phyloP scores from a whole-genome alignment of 2,797 vertebrate genomes.

The Eptatretus atami region DNA sequence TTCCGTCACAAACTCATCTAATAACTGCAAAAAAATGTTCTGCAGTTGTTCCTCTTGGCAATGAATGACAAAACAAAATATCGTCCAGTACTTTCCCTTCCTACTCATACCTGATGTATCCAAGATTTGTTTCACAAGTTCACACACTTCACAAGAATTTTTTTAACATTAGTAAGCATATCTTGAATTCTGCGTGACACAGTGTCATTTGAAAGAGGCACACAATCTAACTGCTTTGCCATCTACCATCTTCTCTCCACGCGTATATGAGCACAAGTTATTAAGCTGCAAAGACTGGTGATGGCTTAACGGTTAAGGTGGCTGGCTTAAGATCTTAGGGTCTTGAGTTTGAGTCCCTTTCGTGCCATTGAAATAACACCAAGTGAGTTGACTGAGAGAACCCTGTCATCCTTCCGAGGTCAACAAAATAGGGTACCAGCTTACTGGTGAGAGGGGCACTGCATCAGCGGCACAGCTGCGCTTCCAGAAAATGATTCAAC shows the following conservation, averaged over 20 bases:
- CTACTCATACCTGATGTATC: background rate
- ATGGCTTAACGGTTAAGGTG: background rate
- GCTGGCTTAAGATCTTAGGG: background rate
- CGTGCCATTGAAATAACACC: too few relatives aligned
- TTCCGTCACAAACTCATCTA: conserved; percentile 5
- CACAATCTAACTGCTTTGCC: conserved; percentile 3
- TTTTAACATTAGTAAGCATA: background rate
- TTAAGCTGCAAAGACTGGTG: background rate
- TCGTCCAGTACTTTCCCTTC: conserved; percentile 8
- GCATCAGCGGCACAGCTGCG: too few relatives aligned
- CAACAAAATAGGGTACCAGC: too few relatives aligned
- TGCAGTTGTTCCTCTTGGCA: conserved; percentile 9
- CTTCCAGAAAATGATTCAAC: too few relatives aligned
- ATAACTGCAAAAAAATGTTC: conserved; percentile 6
- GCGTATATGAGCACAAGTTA: background rate
- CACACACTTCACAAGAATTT: background rate
- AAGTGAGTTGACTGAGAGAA: too few relatives aligned
- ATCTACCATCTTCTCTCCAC: background rate
- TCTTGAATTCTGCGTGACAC: background rate
- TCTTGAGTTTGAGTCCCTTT: background rate
- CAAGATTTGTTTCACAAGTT: background rate
- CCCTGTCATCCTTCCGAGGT: too few relatives aligned
- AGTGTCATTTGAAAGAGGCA: background rate
- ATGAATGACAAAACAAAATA: conserved; percentile 8
- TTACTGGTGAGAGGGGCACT: too few relatives aligned